These are phyloP conservation scores for Alca torda DNA, from an alignment of 2,797 vertebrate species.

Conservation along the genomic window DNA sequence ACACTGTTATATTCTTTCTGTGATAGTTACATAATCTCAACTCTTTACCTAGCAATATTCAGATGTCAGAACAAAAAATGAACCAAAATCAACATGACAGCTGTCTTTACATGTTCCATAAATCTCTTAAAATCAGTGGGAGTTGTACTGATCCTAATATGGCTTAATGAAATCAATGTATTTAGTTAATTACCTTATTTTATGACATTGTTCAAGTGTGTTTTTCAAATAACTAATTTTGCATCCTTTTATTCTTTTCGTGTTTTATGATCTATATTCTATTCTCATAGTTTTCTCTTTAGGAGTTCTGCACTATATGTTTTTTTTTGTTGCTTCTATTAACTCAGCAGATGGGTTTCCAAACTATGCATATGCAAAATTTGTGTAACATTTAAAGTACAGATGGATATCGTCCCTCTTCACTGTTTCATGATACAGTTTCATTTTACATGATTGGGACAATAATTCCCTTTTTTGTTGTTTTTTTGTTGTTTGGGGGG, in stretches of 20 bases:
- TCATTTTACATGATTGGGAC: background rate
- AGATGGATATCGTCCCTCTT: constrained; percentile 13
- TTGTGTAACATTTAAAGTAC: constrained; percentile 40
- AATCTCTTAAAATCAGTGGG: background rate
- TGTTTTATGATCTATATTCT: background rate
- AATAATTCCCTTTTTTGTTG: background rate
- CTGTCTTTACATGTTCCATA: background rate
- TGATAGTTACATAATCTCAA: background rate
- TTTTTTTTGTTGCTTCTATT: background rate
- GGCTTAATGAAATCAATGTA: background rate
- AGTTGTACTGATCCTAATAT: background rate
- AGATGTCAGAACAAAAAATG: background rate
- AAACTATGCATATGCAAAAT: background rate
- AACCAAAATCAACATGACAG: background rate
- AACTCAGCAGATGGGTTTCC: constrained; percentile 17
- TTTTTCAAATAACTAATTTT: background rate
- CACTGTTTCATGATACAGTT: background rate
- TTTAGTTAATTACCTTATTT: background rate
- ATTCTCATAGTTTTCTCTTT: background rate
- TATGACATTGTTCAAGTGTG: background rate
- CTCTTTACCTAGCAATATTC: background rate
- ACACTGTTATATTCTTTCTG: background rate
- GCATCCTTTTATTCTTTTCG: background rate
- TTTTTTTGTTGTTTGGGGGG: background rate
- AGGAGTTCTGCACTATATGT: background rate